Base-by-base conservation (phyloP, 2,888 invertebrate species). In the Latrodectus elegans region DNA sequence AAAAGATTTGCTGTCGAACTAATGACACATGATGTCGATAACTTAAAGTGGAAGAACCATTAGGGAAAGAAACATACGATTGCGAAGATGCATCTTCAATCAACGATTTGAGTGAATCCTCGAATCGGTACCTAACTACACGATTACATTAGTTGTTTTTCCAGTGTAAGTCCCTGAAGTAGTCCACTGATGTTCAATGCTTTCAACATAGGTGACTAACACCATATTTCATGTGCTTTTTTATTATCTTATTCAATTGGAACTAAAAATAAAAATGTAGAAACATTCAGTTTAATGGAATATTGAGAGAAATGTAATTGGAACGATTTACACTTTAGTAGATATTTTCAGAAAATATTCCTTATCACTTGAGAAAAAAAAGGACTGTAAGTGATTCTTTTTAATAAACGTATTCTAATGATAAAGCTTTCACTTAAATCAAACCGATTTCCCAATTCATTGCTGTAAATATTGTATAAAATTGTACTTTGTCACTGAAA, bases 11-110 rank as follows among this genome's bases (percentile, higher is more conserved):
- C 82, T 75, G 74, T 70, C 82, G 82, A 82, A 53, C 82, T 75
- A 82, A 82, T 75, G 82, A 82, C 82, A 82, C 82, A 82, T 82
- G 68, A 82, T 75, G 75, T 75, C 82, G 82, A 82, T 82, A 82
- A 82, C 74, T 67, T 75, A 75, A 82, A 82, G 82, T 75, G 75
- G 82, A 76, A 52, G 75, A 14, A 53, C 75, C 75, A 82, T 82
- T 82, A 82, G 49, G 67, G 53, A 55, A 82, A 82, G 82, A 75
- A 82, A 82, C 68, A 75, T 55, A 82, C 70, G 75, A 82, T 75
- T 74, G 60, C 55, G 51, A 55, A 52, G 65, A 17, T 68, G 38
- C 55, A 55, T 82, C 75, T 74, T 75, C 82, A 75, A 82, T 82
- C 82, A 82, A 68, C 82, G 82, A 75, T 82, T 75, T 67, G 51